Base-by-base conservation (phyloP, 2,113 vertebrate genomes). In the Glaucidium brasilianum region DNA sequence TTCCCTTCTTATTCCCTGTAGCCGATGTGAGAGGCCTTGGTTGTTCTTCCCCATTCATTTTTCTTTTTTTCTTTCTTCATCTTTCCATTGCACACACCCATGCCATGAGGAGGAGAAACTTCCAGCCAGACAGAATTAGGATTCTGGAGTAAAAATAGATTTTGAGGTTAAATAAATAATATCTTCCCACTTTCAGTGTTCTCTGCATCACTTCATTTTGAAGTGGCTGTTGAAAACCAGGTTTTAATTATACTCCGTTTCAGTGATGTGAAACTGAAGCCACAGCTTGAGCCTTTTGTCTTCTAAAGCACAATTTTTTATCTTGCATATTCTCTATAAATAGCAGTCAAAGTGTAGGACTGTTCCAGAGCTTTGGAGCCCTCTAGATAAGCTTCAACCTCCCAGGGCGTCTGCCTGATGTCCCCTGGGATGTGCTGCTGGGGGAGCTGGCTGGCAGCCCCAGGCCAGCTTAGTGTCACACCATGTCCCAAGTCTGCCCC, bases 121-220 rank as follows among this genome's bases (percentile, higher is more conserved):
- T 88, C n/a, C 34, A 88, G 55, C 32, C 1, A 0, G 47, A 41
- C 32, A 85, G 58, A 88, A 88, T 74, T 73, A 74, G 43, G 26
- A 80, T 80, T 83, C 55, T 52, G 25, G 50, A 59, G 26, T 80
- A 93, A 95, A 97, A 96, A 90, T 88, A 94, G 67, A 39, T 71
- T 69, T 80, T 79, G 92, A 92, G 78, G 50, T 58, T 72, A 88
- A 95, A 83, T 41, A 66, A 76, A 82, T 84, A 76, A 18, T 39
- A 12, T 92, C 68, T 93, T 92, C 63, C 76, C 19, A 30, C 8
- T 93, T 80, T 11, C 63, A 85, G 55, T 53, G 75, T 73, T 93
- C 72, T 71, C 55, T 47, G 47, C 34, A 26, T 81, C 39, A 66
- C 52, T 45, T 83, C 1, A 25, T 85, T 94, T 58, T 92, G 55